Base-by-base conservation (phyloP, 2,113 vertebrate genomes). In the Eonycteris spelaea region DNA sequence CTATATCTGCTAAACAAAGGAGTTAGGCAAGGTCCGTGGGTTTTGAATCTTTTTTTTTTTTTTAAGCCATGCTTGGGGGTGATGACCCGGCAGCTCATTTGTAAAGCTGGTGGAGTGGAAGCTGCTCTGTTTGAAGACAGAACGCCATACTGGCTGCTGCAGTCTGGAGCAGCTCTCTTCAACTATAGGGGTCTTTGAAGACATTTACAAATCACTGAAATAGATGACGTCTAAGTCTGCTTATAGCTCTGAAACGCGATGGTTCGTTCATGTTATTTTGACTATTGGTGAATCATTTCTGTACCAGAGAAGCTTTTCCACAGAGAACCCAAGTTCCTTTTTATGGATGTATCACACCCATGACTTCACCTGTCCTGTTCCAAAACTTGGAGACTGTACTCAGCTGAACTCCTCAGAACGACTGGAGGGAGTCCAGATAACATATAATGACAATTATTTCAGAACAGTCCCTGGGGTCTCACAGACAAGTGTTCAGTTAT, bases 221-320 rank as follows among this genome's bases (percentile, higher is more conserved):
- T 65, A 28, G 22, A 79, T 38, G 77, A 35, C 26, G 79, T 55
- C 38, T 55, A 63, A 51, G 35, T 57, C 38, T 14, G 11, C 67
- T 79, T 84, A 67, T 28, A 19, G 30, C 33, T 80, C 51, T 8
- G 53, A 92, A 80, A 43, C 55, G 6, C 18, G 7, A 3, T 33
- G 9, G 45, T 67, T 67, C 51, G 87, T 82, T 95, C 53, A 87
- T 61, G 9, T 45, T 68, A 40, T 65, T 83, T 77, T 73, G 55
- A 67, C 86, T 78, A 10, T 38, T 30, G 30, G 43, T 28, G 28
- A 90, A 82, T 53, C 57, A 57, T 51, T 91, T 93, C 68, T 93
- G 40, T 65, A 12, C 67, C 35, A 45, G 77, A 92, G 57, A 85
- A 71, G 45, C 91, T 91, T 87, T 96, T 43, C 77, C 45, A 40